A percentile compares a stretch with the other conserved stretches of the same genome.
phyloP scores from a whole-genome alignment of 2,113 vertebrate genomes.

The Capra hircus region DNA sequence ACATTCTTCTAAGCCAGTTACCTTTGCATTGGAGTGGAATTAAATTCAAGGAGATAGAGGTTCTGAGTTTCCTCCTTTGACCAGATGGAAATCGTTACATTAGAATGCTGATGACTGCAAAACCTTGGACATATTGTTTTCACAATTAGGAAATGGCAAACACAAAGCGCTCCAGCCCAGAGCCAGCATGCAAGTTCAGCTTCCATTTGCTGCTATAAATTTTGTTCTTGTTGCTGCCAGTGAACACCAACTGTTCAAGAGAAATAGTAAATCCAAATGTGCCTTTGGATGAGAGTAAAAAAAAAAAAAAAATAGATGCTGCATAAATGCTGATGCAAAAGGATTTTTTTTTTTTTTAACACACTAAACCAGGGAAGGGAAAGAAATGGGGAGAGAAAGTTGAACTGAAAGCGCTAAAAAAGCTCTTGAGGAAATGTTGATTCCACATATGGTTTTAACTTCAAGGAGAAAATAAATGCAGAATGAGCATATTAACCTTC shows the following conservation, averaged over 20 bases:
- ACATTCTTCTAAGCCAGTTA: slow-evolving; percentile 36
- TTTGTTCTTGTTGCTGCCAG: slow-evolving; percentile 70
- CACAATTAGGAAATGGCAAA: slow-evolving; percentile 71
- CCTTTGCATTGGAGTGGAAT: slow-evolving; percentile 57
- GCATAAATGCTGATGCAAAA: slow-evolving; percentile 60
- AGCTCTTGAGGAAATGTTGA: background rate
- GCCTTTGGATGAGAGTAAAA: slow-evolving; percentile 63
- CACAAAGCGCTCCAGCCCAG: slow-evolving; percentile 53
- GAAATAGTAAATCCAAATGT: slow-evolving; percentile 67
- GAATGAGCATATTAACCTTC: background rate
- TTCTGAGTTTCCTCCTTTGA: slow-evolving; percentile 61
- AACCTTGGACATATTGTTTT: slow-evolving; percentile 73
- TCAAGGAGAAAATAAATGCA: slow-evolving; percentile 41
- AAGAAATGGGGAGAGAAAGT: slow-evolving; percentile 41
- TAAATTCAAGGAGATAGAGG: slow-evolving; percentile 61
- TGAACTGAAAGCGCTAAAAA: background rate
- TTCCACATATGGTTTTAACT: slow-evolving; percentile 15
- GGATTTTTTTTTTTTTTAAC: slow-evolving; percentile 33
- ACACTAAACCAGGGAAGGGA: background rate
- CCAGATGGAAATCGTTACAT: slow-evolving; percentile 74
- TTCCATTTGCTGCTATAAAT: slow-evolving; percentile 65
- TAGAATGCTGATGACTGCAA: slow-evolving; percentile 77
- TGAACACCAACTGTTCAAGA: slow-evolving; percentile 73
- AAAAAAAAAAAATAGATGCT: slow-evolving; percentile 40
- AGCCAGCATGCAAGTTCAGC: slow-evolving; percentile 57